A percentile compares a stretch with the other conserved stretches of the same genome.
phyloP scores from a whole-genome alignment of 2,113 vertebrate species.

The Guaruba guarouba region DNA sequence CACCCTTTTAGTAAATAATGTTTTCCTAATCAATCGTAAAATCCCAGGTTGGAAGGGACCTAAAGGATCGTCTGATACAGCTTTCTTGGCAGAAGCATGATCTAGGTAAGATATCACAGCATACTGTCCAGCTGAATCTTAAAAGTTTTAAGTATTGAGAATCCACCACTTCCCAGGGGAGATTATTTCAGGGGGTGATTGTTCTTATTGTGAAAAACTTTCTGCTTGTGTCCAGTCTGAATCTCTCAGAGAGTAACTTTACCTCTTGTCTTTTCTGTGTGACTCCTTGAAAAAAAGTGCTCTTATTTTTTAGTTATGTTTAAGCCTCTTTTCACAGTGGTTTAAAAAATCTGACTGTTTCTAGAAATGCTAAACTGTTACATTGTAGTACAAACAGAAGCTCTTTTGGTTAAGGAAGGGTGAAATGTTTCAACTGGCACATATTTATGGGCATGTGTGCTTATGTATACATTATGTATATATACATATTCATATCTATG shows the following conservation, averaged over 20 bases:
- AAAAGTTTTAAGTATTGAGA: not conserved
- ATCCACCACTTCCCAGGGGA: not conserved
- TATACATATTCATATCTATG: not conserved
- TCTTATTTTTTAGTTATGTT: not conserved
- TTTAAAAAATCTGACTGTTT: not conserved
- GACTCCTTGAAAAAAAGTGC: not conserved
- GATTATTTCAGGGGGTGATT: not conserved
- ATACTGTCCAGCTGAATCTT: not conserved
- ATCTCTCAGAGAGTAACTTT: not conserved
- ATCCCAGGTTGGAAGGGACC: not conserved
- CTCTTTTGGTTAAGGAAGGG: not conserved
- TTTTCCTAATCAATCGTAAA: not conserved
- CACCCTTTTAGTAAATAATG: not conserved
- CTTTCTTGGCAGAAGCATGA: not conserved
- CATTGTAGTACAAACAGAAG: not conserved
- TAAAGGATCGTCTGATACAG: not conserved
- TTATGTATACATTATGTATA: not conserved
- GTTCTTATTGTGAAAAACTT: not conserved
- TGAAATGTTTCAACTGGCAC: not conserved
- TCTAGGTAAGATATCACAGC: not conserved
- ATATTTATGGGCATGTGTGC: not conserved
- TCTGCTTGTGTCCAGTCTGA: not conserved
- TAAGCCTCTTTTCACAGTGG: not conserved
- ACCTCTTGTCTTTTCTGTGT: not conserved
- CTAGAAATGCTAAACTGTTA: not conserved